These are phyloP conservation scores for Pseudomyrmex sp. DNA, from an alignment of 1,140 invertebrate genomes.

Conservation along the genomic window DNA sequence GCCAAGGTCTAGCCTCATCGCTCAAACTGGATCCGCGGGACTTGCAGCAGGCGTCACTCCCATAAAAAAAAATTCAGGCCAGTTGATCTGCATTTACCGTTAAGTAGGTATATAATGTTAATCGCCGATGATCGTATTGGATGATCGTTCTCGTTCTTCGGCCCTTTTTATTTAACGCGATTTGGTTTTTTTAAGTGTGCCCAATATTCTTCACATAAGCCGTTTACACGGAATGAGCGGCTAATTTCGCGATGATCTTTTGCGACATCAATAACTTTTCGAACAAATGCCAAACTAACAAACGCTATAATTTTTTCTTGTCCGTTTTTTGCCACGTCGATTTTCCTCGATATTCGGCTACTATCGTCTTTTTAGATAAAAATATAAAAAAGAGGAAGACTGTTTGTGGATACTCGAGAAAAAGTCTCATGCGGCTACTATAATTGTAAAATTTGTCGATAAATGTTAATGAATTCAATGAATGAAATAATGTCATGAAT, in stretches of 20 bases:
- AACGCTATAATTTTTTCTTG: conserved; percentile 24
- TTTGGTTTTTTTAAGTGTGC: conserved; percentile 12
- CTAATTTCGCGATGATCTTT: conserved; percentile 25
- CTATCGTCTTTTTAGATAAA: too few relatives aligned
- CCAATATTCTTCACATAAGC: conserved; percentile 24
- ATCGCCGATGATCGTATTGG: conserved; percentile 47
- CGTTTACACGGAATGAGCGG: conserved; percentile 18
- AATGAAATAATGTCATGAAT: conserved; percentile 22
- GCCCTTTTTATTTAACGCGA: conserved; percentile 33
- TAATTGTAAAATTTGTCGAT: conserved; percentile 6
- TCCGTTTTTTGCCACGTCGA: conserved; percentile 7
- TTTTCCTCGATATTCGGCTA: too few relatives aligned
- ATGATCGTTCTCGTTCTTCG: conserved; percentile 2
- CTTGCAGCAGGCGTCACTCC: conserved; percentile 16
- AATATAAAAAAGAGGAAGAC: not conserved
- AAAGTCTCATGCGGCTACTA: conserved; percentile 2
- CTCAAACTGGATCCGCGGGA: conserved; percentile 69
- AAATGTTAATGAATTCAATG: conserved; percentile 1
- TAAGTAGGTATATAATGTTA: conserved; percentile 53
- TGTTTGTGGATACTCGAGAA: conserved; percentile 6
- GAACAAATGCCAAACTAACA: conserved; percentile 2
- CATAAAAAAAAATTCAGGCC: conserved; percentile 30
- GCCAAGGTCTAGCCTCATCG: conserved; percentile 73
- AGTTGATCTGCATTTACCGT: conserved; percentile 59
- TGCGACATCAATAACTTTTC: conserved; percentile 30